Base-by-base conservation (phyloP, 1,140 invertebrate genomes). In the Piezodorus guildinii region DNA sequence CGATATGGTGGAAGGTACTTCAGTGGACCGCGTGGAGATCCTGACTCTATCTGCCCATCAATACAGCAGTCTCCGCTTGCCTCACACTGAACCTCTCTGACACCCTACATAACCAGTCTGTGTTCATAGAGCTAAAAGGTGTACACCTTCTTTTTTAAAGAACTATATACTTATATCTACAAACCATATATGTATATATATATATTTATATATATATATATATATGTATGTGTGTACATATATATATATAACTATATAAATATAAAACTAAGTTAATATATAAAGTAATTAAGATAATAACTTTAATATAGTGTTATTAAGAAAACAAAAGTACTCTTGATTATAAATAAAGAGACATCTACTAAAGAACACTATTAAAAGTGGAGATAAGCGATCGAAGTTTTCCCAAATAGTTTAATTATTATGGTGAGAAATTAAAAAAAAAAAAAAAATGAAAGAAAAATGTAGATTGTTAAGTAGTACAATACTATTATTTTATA, bases 61-160 rank as follows among this genome's bases (percentile, higher is more conserved):
- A 56, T 56, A 56, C 52, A 56, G 52, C 52, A 56, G 52, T 56
- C 52, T 16, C 52, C 52, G 15, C 52, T 56, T 10, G 52, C 52
- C 21, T 56, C 52, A 6, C 52, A 56, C 21, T 56, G 52, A 56
- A 25, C 34, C 17, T 21, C 52, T 25, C 52, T 25, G 15, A 23
- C 23, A 23, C 52, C 52, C 46, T 19, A 17, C 23, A 19, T 25
- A 23, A 56, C 52, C 52, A 56, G 17, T 56, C 52, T 56, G 52
- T 56, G 52, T 56, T 56, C 52, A 56, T 56, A 23, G 19, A 49
- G 46, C 21, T 49, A 49, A 49, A 17, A 21, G 21, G 46, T 49
- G 46, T 56, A 23, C 52, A 21, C 52, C 17, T 25, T 56, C 23
- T 56, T 16, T 23, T 49, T 49, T 17, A 17, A 17, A 49, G 12